Percentiles rank a stretch among this genome's conserved stretches.
These are phyloP conservation scores for Planococcus citri DNA, from an alignment of 1,140 invertebrate species.

Conservation along the genomic window DNA sequence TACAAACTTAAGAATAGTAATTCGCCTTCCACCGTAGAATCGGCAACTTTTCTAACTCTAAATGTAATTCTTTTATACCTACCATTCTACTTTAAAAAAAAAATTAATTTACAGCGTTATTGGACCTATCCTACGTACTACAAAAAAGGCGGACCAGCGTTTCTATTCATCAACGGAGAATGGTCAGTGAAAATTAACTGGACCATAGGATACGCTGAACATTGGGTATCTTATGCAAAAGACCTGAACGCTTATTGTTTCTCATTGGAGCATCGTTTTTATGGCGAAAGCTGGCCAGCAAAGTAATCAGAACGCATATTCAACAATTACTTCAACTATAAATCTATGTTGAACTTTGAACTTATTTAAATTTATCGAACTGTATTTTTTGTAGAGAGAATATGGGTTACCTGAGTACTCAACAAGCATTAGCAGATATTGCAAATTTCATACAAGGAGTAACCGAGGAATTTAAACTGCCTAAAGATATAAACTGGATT, in stretches of 20 bases:
- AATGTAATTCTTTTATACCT: too few species aligned
- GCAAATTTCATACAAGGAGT: slow-evolving; percentile 63
- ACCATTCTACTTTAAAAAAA: too few species aligned
- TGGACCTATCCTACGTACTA: slow-evolving; percentile 64
- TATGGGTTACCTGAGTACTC: slow-evolving; percentile 61
- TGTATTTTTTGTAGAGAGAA: slow-evolving; percentile 66
- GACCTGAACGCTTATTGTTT: slow-evolving; percentile 69
- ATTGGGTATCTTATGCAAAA: slow-evolving; percentile 73
- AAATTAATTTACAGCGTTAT: slow-evolving; percentile 61
- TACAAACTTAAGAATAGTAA: too few species aligned
- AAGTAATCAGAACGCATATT: slow-evolving; percentile 37
- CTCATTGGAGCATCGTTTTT: slow-evolving; percentile 82
- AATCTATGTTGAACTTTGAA: neutral
- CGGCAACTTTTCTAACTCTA: too few species aligned
- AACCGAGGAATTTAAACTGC: slow-evolving; percentile 49
- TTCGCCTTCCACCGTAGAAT: too few species aligned
- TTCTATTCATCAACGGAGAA: slow-evolving; percentile 82
- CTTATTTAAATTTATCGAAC: too few species aligned
- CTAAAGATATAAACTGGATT: slow-evolving; percentile 63
- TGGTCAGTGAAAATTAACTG: slow-evolving; percentile 54
- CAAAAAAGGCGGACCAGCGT: slow-evolving; percentile 50
- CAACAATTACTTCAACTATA: too few species aligned
- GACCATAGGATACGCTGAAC: slow-evolving; percentile 58
- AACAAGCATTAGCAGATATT: slow-evolving; percentile 78
- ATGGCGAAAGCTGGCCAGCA: slow-evolving; percentile 84